Evolutionary conservation across 2,888 invertebrate genomes (phyloP), one percentile per base, ranked within the genome.

Genomic region (Rugalucina vietnamica): DNA sequence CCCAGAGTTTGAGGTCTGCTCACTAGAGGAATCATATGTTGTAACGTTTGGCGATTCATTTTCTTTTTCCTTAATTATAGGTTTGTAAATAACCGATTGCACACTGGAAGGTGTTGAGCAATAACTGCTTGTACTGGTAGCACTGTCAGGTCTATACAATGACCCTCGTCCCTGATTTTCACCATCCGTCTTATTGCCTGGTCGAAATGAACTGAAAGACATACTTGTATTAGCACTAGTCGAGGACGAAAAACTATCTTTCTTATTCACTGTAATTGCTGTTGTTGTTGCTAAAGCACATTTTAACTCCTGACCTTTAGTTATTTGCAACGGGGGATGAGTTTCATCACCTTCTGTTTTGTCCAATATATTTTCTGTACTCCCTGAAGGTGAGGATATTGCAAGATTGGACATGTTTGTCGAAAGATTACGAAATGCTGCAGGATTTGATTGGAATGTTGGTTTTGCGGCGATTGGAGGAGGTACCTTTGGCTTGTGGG

Each of bases 51-150:
- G 82, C 37, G 87, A 85, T 24, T 85, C 76, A 32, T 43, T 74
- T 24, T 75, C 70, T 24, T 57, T 49, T 50, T 82, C 72, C 36
- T 79, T 72, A 34, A 80, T 70, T 43, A 81, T 50, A 60, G 92
- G 91, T 76, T 90, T 82, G 81, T 92, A 91, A 73, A 93, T 92
- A 27, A 92, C 89, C 10, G 92, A 91, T 76, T 90, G 90, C 65
- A 89, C 89, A 60, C 92, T 92, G 1, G 90, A 92, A 21, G 91
- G 91, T 27, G 93, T 91, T 32, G 93, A 93, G 83, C 91, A 92
- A 65, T 92, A 88, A 75, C 92, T 92, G 78, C 93, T 92, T 27
- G 91, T 88, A 79, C 92, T 92, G 74, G 91, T 91, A 34, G 90
- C 88, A 81, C 92, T 92, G 37, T 93, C 92, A 14, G 93, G 92